Percentiles rank a stretch among this genome's conserved stretches.
Evolutionary conservation across 2,888 invertebrate genomes (phyloP).

Genomic region (Apocheima hispidaria): DNA sequence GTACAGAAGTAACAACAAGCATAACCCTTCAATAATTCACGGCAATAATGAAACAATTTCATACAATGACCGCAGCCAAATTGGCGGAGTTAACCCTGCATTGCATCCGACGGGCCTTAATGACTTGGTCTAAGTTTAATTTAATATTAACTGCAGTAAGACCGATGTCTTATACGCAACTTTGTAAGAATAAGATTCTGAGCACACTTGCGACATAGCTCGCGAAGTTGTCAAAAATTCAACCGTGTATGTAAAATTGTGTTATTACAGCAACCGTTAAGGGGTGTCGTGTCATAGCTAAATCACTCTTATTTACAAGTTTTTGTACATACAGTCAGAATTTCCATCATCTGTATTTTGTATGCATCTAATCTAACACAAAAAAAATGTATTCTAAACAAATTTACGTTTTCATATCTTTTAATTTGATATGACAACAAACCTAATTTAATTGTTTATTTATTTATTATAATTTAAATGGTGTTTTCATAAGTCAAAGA

Average conservation of each 20-base stretch:
- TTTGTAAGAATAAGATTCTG: conserved; percentile 56
- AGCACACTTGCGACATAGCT: conserved; percentile 49
- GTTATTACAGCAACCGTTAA: neutral
- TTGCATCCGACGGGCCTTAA: conserved; percentile 80
- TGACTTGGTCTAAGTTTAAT: conserved; percentile 80
- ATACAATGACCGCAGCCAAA: conserved; percentile 72
- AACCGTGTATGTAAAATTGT: neutral
- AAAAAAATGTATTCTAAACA: too few species aligned
- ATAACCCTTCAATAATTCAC: conserved; percentile 36
- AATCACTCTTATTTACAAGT: too few species aligned
- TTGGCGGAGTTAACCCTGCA: conserved; percentile 65
- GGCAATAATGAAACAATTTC: conserved; percentile 46
- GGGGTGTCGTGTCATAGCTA: too few species aligned
- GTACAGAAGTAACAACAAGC: conserved; percentile 21
- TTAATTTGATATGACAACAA: too few species aligned
- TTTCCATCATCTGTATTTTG: too few species aligned
- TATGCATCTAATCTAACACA: too few species aligned
- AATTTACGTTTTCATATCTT: too few species aligned
- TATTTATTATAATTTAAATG: too few species aligned
- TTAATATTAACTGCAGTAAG: conserved; percentile 81
- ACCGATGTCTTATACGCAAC: conserved; percentile 74
- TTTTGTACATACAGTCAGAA: too few species aligned
- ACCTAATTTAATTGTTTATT: too few species aligned
- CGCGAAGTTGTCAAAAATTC: neutral
- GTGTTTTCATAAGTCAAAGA: too few species aligned